Evolutionary conservation across 1,140 invertebrate genomes (phyloP), one percentile per base, ranked within the genome.

Genomic region (Phymorhynchus buccinoides): DNA sequence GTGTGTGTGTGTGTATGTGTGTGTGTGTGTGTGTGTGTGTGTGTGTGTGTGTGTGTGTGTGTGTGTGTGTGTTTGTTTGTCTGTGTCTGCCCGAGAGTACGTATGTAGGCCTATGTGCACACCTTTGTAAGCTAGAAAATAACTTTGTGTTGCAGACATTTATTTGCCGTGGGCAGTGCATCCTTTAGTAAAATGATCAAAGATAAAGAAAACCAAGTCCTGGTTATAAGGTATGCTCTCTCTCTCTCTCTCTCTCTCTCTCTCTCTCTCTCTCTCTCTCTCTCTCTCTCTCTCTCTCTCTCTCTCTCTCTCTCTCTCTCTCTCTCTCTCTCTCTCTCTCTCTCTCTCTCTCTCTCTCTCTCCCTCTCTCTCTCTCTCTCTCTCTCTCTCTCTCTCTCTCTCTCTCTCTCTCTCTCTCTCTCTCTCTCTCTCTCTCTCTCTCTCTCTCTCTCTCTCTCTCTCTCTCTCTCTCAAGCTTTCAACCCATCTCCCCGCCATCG

Each of bases 111-210:
- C 42, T 3, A 83, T 44, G 39, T 39, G 78, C 35, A 16, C 18
- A 41, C n/a, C 68, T 27, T 12, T 6, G 27, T 37, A 12, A 73
- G 6, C 7, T 9, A 73, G 68, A 27, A 32, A 30, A 73, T 32
- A 73, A 73, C 3, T 81, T 12, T 80, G 3, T 71, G 39, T 89
- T 91, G 32, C 92, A 96, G 96, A 52, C 98, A 99, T 93, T 94
- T 99, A 52, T 99, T 99, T 93, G 97, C 98, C 12, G 96, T 99
- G 83, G 97, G 97, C 52, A 97, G 97, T 0, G 96, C 97, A 0
- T 97, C 97, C 0, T 98, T 98, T 93, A 95, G 96, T 0, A 96
- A 96, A 18, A 93, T 95, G 93, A 91, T 92, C 71, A 94, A 94
- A 86, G 94, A 94, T 75, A 89, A 86, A 32, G 93, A 94, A 84